A percentile compares a stretch with the other conserved stretches of the same genome.
These are phyloP conservation scores for Drosophila simulans DNA, from an alignment of 1,140 invertebrate species.

Conservation along the genomic window DNA sequence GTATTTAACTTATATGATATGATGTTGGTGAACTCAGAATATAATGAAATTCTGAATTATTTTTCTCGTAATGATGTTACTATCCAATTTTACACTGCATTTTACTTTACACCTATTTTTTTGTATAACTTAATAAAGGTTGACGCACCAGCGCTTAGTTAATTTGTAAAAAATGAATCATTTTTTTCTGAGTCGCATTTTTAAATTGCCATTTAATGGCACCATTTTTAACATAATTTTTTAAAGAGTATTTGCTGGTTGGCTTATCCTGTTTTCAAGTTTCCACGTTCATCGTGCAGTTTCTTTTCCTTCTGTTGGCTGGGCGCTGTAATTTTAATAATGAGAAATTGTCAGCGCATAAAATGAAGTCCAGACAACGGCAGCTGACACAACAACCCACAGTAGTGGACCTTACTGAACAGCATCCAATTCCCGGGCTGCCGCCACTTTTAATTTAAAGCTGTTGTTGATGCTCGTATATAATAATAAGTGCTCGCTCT, in stretches of 20 bases:
- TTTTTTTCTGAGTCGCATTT: no score
- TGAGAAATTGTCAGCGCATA: slow-evolving; percentile 82
- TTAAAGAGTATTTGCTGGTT: background rate
- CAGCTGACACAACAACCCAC: slow-evolving; percentile 70
- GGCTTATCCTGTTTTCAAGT: no score
- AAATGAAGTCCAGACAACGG: slow-evolving; percentile 77
- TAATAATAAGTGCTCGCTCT: slow-evolving; percentile 58
- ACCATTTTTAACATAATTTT: background rate
- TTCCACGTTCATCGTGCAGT: slow-evolving; percentile 14
- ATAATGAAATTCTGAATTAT: no score
- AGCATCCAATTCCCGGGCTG: background rate
- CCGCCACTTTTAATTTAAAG: slow-evolving; percentile 66
- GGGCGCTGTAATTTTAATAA: slow-evolving; percentile 78
- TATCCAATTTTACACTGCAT: no score
- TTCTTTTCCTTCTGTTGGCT: slow-evolving; percentile 32
- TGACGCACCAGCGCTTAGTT: no score
- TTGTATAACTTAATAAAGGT: no score
- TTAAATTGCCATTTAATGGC: no score
- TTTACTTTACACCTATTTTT: no score
- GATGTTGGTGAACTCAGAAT: no score
- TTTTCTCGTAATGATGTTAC: no score
- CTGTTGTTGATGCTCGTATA: slow-evolving; percentile 38
- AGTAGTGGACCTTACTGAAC: slow-evolving; percentile 14
- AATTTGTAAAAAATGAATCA: no score
- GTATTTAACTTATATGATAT: no score